phyloP scores from a whole-genome alignment of 1,140 invertebrate genomes.

The Elymnias hypermnestra region DNA sequence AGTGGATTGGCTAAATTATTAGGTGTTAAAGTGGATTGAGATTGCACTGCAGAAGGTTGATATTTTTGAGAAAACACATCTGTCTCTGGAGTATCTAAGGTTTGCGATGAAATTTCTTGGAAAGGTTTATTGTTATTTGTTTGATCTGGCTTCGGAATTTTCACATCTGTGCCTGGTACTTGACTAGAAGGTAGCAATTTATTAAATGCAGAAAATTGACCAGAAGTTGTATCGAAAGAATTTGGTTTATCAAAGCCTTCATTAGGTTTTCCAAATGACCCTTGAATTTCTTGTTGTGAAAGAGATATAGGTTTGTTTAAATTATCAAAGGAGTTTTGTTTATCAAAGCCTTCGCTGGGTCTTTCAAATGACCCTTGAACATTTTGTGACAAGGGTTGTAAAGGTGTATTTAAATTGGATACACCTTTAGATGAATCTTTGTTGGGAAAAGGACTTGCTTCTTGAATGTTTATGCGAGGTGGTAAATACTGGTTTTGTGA shows the following conservation, averaged over 20 bases:
- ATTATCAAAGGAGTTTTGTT: constrained; percentile 14
- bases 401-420: not conserved
- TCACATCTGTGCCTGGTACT: not conserved
- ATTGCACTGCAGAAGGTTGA: too few relatives aligned
- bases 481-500: constrained; percentile 31
- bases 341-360: constrained; percentile 3
- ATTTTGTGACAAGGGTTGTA: constrained; percentile 25
- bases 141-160: too few relatives aligned
- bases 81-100: too few relatives aligned
- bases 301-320: constrained; percentile 9
- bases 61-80: too few relatives aligned
- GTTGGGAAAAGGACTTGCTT: not conserved
- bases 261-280: constrained; percentile 11
- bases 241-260: constrained; percentile 7
- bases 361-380: constrained; percentile 12
- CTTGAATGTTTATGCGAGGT: constrained; percentile 5
- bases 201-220: not conserved
- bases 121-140: too few relatives aligned
- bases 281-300: constrained; percentile 26
- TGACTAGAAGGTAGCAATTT: not conserved
- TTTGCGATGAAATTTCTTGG: too few relatives aligned
- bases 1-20: too few relatives aligned
- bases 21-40: too few relatives aligned
- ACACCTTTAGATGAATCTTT: not conserved
- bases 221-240: constrained; percentile 12